phyloP scores from a whole-genome alignment of 1,140 invertebrate genomes.

The Cherax quadricarinatus region DNA sequence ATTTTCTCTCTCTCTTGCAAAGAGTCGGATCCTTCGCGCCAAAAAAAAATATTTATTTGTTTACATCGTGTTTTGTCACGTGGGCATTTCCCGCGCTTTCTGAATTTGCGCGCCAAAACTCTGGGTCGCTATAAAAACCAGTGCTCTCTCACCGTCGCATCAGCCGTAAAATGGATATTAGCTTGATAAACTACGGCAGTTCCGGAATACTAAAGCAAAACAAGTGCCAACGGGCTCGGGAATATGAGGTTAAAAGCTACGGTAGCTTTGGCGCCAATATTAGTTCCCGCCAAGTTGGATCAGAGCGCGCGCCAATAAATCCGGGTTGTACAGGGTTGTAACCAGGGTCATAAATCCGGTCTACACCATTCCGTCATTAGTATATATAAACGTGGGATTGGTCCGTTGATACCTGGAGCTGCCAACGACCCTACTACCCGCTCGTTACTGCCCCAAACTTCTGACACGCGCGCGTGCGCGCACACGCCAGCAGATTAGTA shows the following conservation, averaged over 20 bases:
- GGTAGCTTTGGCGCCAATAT: not conserved
- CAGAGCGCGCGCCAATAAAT: slow-evolving; percentile 27
- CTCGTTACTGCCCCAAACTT: slow-evolving; percentile 4
- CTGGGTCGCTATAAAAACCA: not conserved
- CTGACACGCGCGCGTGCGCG: not conserved
- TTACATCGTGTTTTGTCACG: not conserved
- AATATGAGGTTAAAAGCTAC: too few relatives aligned
- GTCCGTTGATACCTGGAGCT: slow-evolving; percentile 17
- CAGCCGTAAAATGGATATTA: slow-evolving; percentile 26
- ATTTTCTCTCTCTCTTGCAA: not conserved
- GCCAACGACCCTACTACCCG: slow-evolving; percentile 1
- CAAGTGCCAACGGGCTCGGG: too few relatives aligned
- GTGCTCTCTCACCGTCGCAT: not conserved
- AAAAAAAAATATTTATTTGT: not conserved
- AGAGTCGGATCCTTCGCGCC: not conserved
- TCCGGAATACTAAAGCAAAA: not conserved
- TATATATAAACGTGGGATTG: slow-evolving; percentile 37
- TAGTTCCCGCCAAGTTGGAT: slow-evolving; percentile 9
- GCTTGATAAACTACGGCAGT: slow-evolving; percentile 7
- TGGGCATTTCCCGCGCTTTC: not conserved
- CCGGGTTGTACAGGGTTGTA: slow-evolving; percentile 15
- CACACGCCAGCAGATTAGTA: not conserved
- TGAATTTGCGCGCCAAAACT: not conserved
- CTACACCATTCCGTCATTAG: slow-evolving; percentile 42
- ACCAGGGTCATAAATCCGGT: slow-evolving; percentile 30